Conservation (phyloP, 2,888 invertebrate genomes). For the Nemurella pictetii region DNA sequence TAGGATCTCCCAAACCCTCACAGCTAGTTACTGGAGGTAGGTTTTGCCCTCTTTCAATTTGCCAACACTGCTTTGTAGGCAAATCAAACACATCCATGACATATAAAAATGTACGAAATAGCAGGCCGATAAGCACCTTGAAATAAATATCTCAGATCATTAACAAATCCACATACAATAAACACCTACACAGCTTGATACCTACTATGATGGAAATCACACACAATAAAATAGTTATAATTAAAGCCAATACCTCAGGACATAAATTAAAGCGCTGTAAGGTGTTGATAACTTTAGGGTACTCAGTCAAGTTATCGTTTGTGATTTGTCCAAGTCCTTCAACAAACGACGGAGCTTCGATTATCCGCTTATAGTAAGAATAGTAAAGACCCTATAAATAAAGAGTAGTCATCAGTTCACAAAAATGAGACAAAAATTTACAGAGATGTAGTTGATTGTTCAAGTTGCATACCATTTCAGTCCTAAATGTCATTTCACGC, state of each 20-base stretch:
- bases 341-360: slow-evolving; percentile 64
- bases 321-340: slow-evolving; percentile 66
- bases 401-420: not conserved
- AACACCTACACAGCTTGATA: too few species aligned
- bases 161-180: slow-evolving; percentile 27
- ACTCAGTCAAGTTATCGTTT: slow-evolving; percentile 77
- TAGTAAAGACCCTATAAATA: slow-evolving; percentile 75
- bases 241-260: slow-evolving; percentile 81
- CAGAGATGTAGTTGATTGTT: slow-evolving; percentile 3
- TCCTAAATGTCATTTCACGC: slow-evolving; percentile 80
- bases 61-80: slow-evolving; percentile 56
- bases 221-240: too few species aligned
- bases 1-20: slow-evolving; percentile 77
- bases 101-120: slow-evolving; percentile 56
- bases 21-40: slow-evolving; percentile 70
- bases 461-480: slow-evolving; percentile 73
- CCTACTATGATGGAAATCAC: too few species aligned
- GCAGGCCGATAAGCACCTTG: slow-evolving; percentile 54
- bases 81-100: slow-evolving; percentile 51
- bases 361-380: slow-evolving; percentile 82
- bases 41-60: slow-evolving; percentile 65
- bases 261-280: slow-evolving; percentile 80
- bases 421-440: not conserved
- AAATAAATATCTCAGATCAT: slow-evolving; percentile 41
- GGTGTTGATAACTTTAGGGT: slow-evolving; percentile 78